These are phyloP conservation scores for Nephila pilipes DNA, from an alignment of 1,140 invertebrate genomes.

Conservation along the genomic window DNA sequence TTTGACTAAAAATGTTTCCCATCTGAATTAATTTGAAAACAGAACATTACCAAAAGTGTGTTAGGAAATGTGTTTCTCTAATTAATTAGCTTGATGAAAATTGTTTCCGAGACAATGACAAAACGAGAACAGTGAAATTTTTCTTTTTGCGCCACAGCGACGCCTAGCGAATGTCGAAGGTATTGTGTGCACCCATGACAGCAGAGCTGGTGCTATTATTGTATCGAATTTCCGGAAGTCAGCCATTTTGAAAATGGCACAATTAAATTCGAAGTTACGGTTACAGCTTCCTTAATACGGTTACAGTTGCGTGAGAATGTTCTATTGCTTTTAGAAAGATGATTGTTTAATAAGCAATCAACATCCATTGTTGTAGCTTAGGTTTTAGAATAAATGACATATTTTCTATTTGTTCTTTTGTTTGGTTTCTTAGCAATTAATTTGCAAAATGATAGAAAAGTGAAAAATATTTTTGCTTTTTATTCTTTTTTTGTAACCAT, in stretches of 20 bases:
- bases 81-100: conserved; percentile 13
- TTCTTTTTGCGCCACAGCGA: background rate
- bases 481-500: no score
- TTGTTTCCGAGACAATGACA: conserved; percentile 16
- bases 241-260: conserved; percentile 33
- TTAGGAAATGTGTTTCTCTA: background rate
- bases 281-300: background rate
- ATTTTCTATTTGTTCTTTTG: background rate
- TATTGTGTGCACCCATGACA: background rate
- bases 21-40: no score
- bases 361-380: background rate
- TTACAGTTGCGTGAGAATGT: background rate
- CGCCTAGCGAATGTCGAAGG: background rate
- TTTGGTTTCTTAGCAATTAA: no score
- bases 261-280: conserved; percentile 44
- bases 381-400: background rate
- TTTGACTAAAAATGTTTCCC: no score
- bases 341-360: conserved; percentile 39
- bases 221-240: conserved; percentile 60
- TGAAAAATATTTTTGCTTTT: no score
- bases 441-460: no score
- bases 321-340: background rate
- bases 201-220: conserved; percentile 13
- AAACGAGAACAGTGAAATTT: background rate
- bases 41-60: background rate